Evolutionary conservation across 1,140 invertebrate genomes (phyloP).

Genomic region (Penaeus chinensis): DNA sequence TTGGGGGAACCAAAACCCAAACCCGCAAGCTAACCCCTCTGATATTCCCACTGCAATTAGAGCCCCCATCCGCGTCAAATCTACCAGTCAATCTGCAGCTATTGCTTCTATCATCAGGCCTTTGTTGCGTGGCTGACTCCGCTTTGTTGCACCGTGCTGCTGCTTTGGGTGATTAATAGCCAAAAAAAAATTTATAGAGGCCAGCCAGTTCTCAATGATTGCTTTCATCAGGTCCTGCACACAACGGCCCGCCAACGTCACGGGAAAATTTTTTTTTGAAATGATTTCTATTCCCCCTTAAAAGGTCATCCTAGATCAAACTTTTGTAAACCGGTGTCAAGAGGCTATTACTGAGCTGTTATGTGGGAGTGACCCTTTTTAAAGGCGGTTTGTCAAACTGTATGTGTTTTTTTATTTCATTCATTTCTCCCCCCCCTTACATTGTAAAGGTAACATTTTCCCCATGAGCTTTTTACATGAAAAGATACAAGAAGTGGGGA

Average conservation of each 20-base stretch:
- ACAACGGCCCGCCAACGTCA: not conserved
- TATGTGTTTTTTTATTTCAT: too few species aligned
- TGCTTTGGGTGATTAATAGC: constrained; percentile 31
- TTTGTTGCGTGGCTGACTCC: constrained; percentile 47
- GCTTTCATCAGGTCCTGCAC: not conserved
- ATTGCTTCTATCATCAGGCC: constrained; percentile 50
- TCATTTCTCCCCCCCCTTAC: too few species aligned
- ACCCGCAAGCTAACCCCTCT: constrained; percentile 15
- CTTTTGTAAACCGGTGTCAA: constrained; percentile 11
- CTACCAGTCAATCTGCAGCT: constrained; percentile 41
- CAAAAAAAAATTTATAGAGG: constrained; percentile 13
- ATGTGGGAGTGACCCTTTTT: constrained; percentile 5
- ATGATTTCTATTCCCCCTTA: not conserved
- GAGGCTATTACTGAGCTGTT: constrained; percentile 19
- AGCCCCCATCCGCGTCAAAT: constrained; percentile 50
- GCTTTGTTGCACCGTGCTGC: constrained; percentile 41
- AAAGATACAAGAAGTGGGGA: too few species aligned
- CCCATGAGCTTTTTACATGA: too few species aligned
- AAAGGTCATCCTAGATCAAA: not conserved
- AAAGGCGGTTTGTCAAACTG: not conserved
- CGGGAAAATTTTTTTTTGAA: too few species aligned
- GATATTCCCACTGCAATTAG: constrained; percentile 57
- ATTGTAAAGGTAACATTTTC: too few species aligned
- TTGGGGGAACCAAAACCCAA: not conserved
- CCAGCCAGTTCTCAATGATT: constrained; percentile 5